These are phyloP conservation scores for Scaptomyza tumidula DNA, from an alignment of 2,888 invertebrate species.

Conservation along the genomic window DNA sequence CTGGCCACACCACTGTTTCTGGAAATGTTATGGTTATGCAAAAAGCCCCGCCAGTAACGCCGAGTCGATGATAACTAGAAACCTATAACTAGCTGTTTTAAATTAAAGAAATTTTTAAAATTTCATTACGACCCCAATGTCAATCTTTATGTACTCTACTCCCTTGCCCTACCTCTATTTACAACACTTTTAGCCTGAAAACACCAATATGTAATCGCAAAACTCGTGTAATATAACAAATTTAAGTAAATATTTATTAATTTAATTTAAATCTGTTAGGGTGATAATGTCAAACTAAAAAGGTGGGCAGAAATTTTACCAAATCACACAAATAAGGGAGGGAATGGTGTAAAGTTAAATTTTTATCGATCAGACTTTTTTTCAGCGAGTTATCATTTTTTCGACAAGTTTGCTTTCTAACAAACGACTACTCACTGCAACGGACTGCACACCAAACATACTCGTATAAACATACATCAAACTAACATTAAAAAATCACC, in stretches of 20 bases:
- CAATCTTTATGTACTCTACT: conserved; percentile 27
- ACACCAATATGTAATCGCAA: conserved; percentile 57
- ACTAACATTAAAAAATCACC: conserved; percentile 41
- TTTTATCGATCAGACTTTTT: conserved; percentile 9
- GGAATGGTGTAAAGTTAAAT: conserved; percentile 1
- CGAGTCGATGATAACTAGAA: conserved; percentile 77
- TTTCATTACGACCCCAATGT: conserved; percentile 44
- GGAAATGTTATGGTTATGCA: conserved; percentile 71
- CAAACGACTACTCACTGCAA: conserved; percentile 38
- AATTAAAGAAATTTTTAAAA: conserved; percentile 54
- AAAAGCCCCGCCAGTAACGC: conserved; percentile 68
- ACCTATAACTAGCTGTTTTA: conserved; percentile 34
- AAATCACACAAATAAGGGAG: conserved; percentile 16
- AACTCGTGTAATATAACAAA: conserved; percentile 63
- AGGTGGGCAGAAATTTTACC: conserved; percentile 3
- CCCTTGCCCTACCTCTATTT: conserved; percentile 34
- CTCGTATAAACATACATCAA: conserved; percentile 30
- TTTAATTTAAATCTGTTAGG: conserved; percentile 32
- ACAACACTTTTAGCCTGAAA: conserved; percentile 44
- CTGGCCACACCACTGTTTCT: conserved; percentile 46
- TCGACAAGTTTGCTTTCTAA: conserved; percentile 44
- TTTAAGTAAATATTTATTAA: conserved; percentile 43
- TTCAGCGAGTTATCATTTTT: conserved; percentile 30
- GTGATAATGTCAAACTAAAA: conserved; percentile 17
- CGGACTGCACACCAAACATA: conserved; percentile 37